Conservation (phyloP, 1,140 invertebrate genomes). For the Sipha flava region DNA sequence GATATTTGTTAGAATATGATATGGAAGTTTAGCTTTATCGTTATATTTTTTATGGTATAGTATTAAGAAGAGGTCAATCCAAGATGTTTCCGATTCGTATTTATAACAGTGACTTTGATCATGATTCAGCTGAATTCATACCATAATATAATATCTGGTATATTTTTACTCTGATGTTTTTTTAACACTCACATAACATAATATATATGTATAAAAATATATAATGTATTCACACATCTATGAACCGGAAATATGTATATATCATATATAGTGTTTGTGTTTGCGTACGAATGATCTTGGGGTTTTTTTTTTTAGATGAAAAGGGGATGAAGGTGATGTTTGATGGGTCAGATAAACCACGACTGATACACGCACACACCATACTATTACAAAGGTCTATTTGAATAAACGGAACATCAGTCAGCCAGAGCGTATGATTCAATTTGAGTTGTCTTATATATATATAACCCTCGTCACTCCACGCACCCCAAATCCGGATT, state of each 20-base stretch:
- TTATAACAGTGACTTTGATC: not conserved
- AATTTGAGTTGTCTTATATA: slow-evolving; percentile 24
- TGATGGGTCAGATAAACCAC: slow-evolving; percentile 31
- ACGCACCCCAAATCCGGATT: slow-evolving; percentile 21
- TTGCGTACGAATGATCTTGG: not conserved
- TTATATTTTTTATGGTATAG: not conserved
- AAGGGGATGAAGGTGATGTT: slow-evolving; percentile 18
- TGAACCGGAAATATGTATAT: not conserved
- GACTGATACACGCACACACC: not conserved
- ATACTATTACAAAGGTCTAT: slow-evolving; percentile 15
- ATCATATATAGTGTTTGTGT: not conserved
- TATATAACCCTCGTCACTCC: slow-evolving; percentile 1
- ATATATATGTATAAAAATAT: too few relatives aligned
- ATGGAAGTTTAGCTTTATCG: not conserved
- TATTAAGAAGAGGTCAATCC: not conserved
- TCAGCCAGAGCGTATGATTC: slow-evolving; percentile 32
- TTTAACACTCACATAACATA: too few relatives aligned
- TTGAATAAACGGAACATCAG: slow-evolving; percentile 32
- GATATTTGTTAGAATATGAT: not conserved
- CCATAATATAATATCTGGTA: not conserved
- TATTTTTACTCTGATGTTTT: not conserved
- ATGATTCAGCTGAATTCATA: not conserved
- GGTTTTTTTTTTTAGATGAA: not conserved
- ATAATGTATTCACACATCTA: not conserved
- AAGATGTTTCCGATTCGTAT: not conserved